These are phyloP conservation scores for Platerodrilus igneus DNA, from an alignment of 2,888 invertebrate species.

Conservation along the genomic window DNA sequence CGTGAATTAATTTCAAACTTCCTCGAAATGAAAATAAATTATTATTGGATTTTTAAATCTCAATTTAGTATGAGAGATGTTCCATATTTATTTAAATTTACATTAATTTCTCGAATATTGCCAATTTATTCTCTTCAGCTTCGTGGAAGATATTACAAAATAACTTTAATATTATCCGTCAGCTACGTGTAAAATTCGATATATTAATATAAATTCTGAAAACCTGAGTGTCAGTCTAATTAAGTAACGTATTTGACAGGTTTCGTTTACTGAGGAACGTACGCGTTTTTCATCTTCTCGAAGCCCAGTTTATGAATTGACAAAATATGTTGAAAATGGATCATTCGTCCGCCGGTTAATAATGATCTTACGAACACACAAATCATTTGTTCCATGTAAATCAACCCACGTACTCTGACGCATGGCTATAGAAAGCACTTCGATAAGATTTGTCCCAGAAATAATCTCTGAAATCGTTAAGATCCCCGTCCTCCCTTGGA, in stretches of 20 bases:
- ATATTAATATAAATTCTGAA: conserved; percentile 22
- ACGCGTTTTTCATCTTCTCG: conserved; percentile 1
- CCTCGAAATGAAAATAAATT: conserved; percentile 30
- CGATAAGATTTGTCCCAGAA: too few species aligned
- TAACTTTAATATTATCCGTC: conserved; percentile 11
- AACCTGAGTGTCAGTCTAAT: conserved; percentile 21
- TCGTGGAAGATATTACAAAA: conserved; percentile 1
- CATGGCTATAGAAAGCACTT: too few species aligned
- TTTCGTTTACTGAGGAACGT: conserved; percentile 9
- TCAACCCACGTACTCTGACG: too few species aligned
- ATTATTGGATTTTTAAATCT: conserved; percentile 29
- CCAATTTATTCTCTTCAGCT: conserved; percentile 17
- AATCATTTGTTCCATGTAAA: too few species aligned
- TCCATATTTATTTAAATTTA: conserved; percentile 25
- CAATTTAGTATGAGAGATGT: conserved; percentile 26
- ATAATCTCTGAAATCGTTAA: too few species aligned
- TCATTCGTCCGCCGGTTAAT: conserved; percentile 12
- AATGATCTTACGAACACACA: too few species aligned
- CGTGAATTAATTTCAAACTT: conserved; percentile 32
- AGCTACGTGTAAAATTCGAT: conserved; percentile 18
- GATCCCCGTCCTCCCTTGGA: too few species aligned
- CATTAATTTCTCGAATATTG: conserved; percentile 23
- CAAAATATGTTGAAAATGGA: too few species aligned
- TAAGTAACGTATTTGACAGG: conserved; percentile 23
- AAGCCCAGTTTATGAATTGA: too few species aligned